A percentile compares a stretch with the other conserved stretches of the same genome.
phyloP scores from a whole-genome alignment of 2,888 invertebrate species.

The Falcaria lacertinaria region DNA sequence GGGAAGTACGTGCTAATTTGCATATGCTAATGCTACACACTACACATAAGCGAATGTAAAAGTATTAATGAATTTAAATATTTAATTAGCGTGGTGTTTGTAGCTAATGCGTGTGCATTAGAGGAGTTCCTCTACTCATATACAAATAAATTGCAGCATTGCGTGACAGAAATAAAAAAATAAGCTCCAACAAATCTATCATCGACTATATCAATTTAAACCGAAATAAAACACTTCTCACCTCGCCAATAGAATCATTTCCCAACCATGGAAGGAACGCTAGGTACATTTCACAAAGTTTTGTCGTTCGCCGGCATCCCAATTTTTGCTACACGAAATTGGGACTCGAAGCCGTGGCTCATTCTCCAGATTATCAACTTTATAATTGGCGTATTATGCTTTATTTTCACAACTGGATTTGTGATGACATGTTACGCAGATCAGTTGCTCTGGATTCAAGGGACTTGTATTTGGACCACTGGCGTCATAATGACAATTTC shows the following conservation, averaged over 20 bases:
- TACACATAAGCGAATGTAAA: too few species aligned
- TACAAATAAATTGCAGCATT: too few species aligned
- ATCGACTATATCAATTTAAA: conserved; percentile 26
- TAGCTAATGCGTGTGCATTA: too few species aligned
- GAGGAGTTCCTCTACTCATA: too few species aligned
- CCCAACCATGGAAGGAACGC: conserved; percentile 49
- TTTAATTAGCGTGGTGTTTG: too few species aligned
- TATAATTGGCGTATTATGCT: conserved; percentile 44
- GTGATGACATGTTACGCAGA: conserved; percentile 39
- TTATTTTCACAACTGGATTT: conserved; percentile 56
- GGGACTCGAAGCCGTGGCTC: conserved; percentile 48
- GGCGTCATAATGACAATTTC: conserved; percentile 62
- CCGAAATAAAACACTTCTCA: conserved; percentile 19
- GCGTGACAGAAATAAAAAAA: background rate
- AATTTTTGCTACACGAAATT: conserved; percentile 48
- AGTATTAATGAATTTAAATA: too few species aligned
- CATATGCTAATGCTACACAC: too few species aligned
- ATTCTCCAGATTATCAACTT: conserved; percentile 51
- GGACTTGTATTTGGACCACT: conserved; percentile 66
- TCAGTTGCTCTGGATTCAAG: conserved; percentile 52
- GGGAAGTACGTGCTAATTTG: too few species aligned
- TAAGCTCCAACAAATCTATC: conserved; percentile 6
- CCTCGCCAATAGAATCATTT: conserved; percentile 21
- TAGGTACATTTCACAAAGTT: conserved; percentile 45
- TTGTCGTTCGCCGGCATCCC: conserved; percentile 53